Conservation (phyloP, 1,140 invertebrate genomes). For the Helicoverpa armigera region DNA sequence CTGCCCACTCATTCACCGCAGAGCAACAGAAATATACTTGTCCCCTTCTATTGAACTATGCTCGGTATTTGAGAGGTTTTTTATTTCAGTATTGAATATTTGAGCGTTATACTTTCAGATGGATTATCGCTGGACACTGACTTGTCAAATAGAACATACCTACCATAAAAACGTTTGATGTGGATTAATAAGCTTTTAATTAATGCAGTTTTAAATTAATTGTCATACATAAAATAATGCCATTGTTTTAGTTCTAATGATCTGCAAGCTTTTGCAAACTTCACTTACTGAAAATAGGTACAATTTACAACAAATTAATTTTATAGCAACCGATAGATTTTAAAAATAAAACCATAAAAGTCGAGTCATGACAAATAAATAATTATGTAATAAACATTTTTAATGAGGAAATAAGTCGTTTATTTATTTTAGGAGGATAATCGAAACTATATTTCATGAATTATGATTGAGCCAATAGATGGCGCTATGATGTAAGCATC, state of each 20-base stretch:
- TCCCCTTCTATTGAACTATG: constrained; percentile 69
- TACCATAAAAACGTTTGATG: background rate
- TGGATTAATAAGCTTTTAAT: background rate
- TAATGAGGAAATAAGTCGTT: too few species aligned
- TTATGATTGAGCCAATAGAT: background rate
- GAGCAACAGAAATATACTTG: constrained; percentile 67
- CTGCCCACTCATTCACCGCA: constrained; percentile 71
- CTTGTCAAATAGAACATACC: constrained; percentile 13
- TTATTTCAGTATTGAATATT: constrained; percentile 45
- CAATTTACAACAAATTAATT: too few species aligned
- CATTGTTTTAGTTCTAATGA: background rate
- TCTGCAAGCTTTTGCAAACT: background rate
- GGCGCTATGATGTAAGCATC: too few species aligned
- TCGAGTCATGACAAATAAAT: too few species aligned
- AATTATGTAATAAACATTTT: too few species aligned
- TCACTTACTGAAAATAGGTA: too few species aligned
- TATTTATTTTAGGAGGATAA: too few species aligned
- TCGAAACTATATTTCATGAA: background rate
- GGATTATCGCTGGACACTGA: constrained; percentile 13
- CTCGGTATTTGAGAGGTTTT: constrained; percentile 48
- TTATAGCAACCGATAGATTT: too few species aligned
- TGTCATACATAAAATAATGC: background rate
- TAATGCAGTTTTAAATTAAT: background rate
- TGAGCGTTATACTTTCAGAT: constrained; percentile 39
- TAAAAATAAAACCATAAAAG: too few species aligned